Evolutionary conservation across 1,140 invertebrate genomes (phyloP).

Genomic region (Ladona fulva): DNA sequence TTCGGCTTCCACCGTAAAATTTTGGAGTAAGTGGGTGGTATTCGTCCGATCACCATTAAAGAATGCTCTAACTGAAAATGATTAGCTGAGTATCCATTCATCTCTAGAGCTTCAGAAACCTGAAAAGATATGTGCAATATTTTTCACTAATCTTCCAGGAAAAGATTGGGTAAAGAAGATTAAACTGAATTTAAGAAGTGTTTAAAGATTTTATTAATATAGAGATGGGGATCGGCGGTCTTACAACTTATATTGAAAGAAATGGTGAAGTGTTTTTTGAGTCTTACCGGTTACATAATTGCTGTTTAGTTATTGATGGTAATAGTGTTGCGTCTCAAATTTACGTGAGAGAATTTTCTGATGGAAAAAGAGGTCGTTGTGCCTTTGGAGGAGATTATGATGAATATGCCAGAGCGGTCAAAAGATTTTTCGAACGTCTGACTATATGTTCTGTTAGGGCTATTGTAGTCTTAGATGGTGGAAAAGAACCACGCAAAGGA

Average conservation of each 20-base stretch:
- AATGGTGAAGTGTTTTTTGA: slow-evolving; percentile 55
- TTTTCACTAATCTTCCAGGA: too few species aligned
- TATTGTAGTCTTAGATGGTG: slow-evolving; percentile 75
- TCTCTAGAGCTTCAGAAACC: too few species aligned
- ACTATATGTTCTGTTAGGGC: slow-evolving; percentile 62
- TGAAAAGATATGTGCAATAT: too few species aligned
- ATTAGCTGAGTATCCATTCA: too few species aligned
- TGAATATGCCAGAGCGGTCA: slow-evolving; percentile 50
- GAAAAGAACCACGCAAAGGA: slow-evolving; percentile 64
- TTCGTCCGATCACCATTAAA: too few species aligned
- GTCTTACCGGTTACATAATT: slow-evolving; percentile 54
- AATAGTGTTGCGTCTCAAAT: slow-evolving; percentile 65
- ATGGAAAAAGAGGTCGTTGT: slow-evolving; percentile 43
- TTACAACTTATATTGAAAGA: slow-evolving; percentile 66
- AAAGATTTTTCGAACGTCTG: slow-evolving; percentile 61
- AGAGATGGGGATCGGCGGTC: slow-evolving; percentile 72
- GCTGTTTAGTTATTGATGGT: slow-evolving; percentile 71
- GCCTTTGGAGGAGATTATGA: slow-evolving; percentile 84
- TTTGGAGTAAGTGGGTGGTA: too few species aligned
- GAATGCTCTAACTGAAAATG: too few species aligned
- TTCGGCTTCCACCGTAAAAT: too few species aligned
- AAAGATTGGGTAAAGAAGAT: too few species aligned
- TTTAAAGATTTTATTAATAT: slow-evolving; percentile 17
- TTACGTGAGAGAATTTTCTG: slow-evolving; percentile 47
- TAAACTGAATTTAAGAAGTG: too few species aligned